Evolutionary conservation across 2,888 invertebrate genomes (phyloP).

Genomic region (Exocentrus adspersus): DNA sequence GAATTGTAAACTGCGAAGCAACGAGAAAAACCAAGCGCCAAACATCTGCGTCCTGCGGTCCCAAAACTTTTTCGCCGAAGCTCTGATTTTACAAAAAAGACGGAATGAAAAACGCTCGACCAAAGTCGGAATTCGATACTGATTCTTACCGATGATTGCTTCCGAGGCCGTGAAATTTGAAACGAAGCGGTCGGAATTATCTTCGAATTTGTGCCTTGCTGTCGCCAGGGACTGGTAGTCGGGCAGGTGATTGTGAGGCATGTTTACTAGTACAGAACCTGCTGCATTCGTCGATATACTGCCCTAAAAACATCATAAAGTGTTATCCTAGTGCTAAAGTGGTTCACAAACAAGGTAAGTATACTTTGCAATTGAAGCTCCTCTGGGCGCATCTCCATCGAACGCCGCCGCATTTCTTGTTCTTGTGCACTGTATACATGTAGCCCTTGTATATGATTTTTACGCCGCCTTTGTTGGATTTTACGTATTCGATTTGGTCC

Average conservation of each 20-base stretch:
- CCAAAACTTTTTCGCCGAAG: slow-evolving; percentile 7
- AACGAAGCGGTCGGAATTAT: slow-evolving; percentile 20
- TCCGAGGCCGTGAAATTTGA: slow-evolving; percentile 15
- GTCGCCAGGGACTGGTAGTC: slow-evolving; percentile 60
- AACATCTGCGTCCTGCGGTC: slow-evolving; percentile 10
- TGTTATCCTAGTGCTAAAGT: background rate
- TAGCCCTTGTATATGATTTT: slow-evolving; percentile 64
- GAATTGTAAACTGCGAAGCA: too few species aligned
- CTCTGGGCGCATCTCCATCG: slow-evolving; percentile 65
- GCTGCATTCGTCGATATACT: slow-evolving; percentile 58
- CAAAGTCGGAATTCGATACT: too few species aligned
- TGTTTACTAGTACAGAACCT: slow-evolving; percentile 57
- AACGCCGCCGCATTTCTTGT: slow-evolving; percentile 60
- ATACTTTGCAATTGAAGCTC: slow-evolving; percentile 62
- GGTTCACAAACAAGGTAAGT: too few species aligned
- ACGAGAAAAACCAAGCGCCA: slow-evolving; percentile 14
- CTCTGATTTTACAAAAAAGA: background rate
- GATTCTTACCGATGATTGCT: slow-evolving; percentile 17
- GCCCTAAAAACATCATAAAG: slow-evolving; percentile 47
- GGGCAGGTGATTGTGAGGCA: slow-evolving; percentile 64
- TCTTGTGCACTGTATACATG: slow-evolving; percentile 65
- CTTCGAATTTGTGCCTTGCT: slow-evolving; percentile 56
- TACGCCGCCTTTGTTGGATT: slow-evolving; percentile 64
- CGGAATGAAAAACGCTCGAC: background rate
- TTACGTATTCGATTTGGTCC: slow-evolving; percentile 39